Evolutionary conservation across 2,888 invertebrate species (phyloP).

Genomic region (Nebria salina): DNA sequence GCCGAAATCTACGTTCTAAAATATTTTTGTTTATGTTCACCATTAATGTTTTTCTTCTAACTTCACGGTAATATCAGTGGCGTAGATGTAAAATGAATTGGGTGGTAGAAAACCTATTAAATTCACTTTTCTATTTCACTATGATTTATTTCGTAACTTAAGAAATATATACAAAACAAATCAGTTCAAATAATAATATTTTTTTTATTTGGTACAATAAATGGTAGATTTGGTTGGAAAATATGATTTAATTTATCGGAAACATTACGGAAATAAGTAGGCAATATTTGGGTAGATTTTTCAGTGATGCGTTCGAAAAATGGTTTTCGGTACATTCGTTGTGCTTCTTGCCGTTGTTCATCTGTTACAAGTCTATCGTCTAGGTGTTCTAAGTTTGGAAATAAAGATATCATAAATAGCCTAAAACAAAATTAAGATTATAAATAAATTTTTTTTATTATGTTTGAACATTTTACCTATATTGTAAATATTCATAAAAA

Average conservation of each 20-base stretch:
- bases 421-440: constrained; percentile 62
- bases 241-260: constrained; percentile 54
- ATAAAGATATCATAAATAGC: constrained; percentile 77
- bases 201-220: constrained; percentile 34
- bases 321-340: constrained; percentile 70
- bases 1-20: not conserved
- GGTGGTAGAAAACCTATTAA: too few species aligned
- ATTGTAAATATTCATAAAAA: constrained; percentile 79
- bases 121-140: not conserved
- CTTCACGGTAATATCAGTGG: too few species aligned
- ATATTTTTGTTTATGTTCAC: too few species aligned
- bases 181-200: constrained; percentile 38
- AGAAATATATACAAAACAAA: not conserved
- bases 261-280: constrained; percentile 54
- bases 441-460: not conserved
- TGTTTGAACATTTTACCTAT: constrained; percentile 67
- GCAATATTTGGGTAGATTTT: constrained; percentile 55
- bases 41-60: too few species aligned
- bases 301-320: constrained; percentile 65
- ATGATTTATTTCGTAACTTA: not conserved
- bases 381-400: constrained; percentile 73
- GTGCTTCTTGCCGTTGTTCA: constrained; percentile 72
- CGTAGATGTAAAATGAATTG: too few species aligned
- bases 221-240: constrained; percentile 50
- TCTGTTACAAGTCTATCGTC: constrained; percentile 76